Base-by-base conservation (phyloP, 2,113 vertebrate genomes). In the Petrocephalus microphthalmus region DNA sequence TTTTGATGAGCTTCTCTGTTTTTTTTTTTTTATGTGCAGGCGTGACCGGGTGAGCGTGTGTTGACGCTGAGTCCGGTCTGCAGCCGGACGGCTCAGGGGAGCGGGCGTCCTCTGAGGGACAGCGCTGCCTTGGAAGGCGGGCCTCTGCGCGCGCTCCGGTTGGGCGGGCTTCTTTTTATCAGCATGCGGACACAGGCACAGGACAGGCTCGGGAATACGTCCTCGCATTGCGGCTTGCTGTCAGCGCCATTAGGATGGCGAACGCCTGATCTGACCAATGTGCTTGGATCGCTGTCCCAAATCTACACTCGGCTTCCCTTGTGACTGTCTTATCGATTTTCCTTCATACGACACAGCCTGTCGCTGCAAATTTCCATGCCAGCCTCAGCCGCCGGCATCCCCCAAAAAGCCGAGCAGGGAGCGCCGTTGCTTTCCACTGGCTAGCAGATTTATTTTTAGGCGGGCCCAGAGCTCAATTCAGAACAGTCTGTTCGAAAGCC, bases 241-340 rank as follows among this genome's bases (percentile, higher is more conserved):
- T 99, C 98, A 98, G 93, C 54, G 85, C 96, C 7, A 92, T 96
- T 98, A 97, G 95, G 94, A 95, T 91, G 95, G 97, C 91, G 87
- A 95, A 95, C 96, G 94, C 95, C 91, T 98, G 97, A 98, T 98
- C 97, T 97, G 97, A 98, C 97, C 97, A 97, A 99, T 99, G 97
- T 94, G 96, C 96, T 98, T 96, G 96, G 97, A 98, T 97, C 97
- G 97, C 98, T 99, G 97, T 98, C 98, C 98, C 96, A 64, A 96
- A 96, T 96, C 97, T 95, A 96, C 97, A 96, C 97, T 96, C 94
- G 91, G 96, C 95, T 97, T 96, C 96, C 96, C 95, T 94, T 95
- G 96, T 96, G 97, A 97, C 97, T 99, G 98, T 99, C 98, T 97
- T 96, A 98, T 99, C 96, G 95, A 99, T 99, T 99, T 98, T 95